These are phyloP conservation scores for Penaeus monodon DNA, from an alignment of 2,888 invertebrate genomes.

Conservation along the genomic window DNA sequence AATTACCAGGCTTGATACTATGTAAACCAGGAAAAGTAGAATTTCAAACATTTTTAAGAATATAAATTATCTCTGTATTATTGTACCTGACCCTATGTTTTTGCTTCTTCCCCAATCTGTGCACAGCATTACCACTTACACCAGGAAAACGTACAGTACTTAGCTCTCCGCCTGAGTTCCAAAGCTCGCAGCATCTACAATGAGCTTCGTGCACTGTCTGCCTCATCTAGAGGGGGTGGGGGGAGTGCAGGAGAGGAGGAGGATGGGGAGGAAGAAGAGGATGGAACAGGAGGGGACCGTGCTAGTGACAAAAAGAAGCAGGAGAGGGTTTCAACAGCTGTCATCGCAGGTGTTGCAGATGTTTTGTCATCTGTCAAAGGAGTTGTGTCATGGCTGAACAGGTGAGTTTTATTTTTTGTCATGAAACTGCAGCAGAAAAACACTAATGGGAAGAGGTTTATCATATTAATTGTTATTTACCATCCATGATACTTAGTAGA, in stretches of 20 bases:
- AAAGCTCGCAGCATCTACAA: slow-evolving; percentile 83
- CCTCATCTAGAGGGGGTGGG: slow-evolving; percentile 18
- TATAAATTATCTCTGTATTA: too few relatives aligned
- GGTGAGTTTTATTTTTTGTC: slow-evolving; percentile 71
- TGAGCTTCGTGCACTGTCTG: slow-evolving; percentile 70
- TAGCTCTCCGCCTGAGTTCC: slow-evolving; percentile 87
- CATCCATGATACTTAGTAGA: neutral
- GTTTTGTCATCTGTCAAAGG: slow-evolving; percentile 87
- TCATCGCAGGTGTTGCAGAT: slow-evolving; percentile 87
- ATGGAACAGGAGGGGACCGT: slow-evolving; percentile 31
- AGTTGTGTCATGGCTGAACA: slow-evolving; percentile 90
- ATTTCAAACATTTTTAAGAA: too few relatives aligned
- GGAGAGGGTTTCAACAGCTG: slow-evolving; percentile 78
- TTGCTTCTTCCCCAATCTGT: neutral
- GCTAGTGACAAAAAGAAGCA: slow-evolving; percentile 45
- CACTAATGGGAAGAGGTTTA: too few relatives aligned
- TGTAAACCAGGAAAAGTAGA: too few relatives aligned
- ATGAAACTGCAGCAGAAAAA: too few relatives aligned
- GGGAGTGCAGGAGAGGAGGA: slow-evolving; percentile 40
- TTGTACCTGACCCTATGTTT: too few relatives aligned
- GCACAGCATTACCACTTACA: slow-evolving; percentile 90
- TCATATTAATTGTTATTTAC: too few relatives aligned
- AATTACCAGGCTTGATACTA: too few relatives aligned
- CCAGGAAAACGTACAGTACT: slow-evolving; percentile 90
- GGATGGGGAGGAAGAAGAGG: slow-evolving; percentile 52